Base-by-base conservation (phyloP, 2,888 invertebrate genomes). In the Aphodius sticticus region DNA sequence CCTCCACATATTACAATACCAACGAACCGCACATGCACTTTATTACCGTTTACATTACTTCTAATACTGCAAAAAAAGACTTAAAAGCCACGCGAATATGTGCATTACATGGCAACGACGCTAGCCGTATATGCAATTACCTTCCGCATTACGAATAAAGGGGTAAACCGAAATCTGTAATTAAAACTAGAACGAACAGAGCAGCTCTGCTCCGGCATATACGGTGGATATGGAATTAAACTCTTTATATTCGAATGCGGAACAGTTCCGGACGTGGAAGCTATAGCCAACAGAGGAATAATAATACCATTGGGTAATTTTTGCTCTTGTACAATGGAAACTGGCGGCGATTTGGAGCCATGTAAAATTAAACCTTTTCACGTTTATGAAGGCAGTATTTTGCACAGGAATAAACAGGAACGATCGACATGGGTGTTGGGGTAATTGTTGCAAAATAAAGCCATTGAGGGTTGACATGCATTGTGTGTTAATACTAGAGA, bases 151-250 rank as follows among this genome's bases (percentile, higher is more conserved):
- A 53, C 53, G 53, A 53, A 7, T 53, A 53, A 53, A 53, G 53
- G 53, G 53, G 53, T 53, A 53, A 53, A 53, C 53, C 53, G 53
- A 53, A 53, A 53, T 53, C 53, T 53, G 53, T 53, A 53, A 53
- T 53, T 53, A 53, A 53, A 53, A 53, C 9, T 53, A 53, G 53
- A 53, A 53, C 12, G 53, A 53, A 53, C 53, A 12, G 53, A 5
- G 53, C 53, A 53, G 12, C 53, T 7, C 7, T 53, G 12, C 53
- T 7, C 1, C 7, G 53, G 53, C 12, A 53, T 53, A 53, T 53
- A 53, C 53, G 53, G 53, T 53, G 53, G 53, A 53, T 53, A 53
- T 53, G 53, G 53, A 53, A 53, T 53, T 53, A 53, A 53, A 53
- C 53, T 53, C 53, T 53, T 53, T 53, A 53, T 53, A 53, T 53